Percentiles rank a stretch among this genome's conserved stretches.
Evolutionary conservation across 1,140 invertebrate genomes (phyloP).

Genomic region (Parapsyche elsis): DNA sequence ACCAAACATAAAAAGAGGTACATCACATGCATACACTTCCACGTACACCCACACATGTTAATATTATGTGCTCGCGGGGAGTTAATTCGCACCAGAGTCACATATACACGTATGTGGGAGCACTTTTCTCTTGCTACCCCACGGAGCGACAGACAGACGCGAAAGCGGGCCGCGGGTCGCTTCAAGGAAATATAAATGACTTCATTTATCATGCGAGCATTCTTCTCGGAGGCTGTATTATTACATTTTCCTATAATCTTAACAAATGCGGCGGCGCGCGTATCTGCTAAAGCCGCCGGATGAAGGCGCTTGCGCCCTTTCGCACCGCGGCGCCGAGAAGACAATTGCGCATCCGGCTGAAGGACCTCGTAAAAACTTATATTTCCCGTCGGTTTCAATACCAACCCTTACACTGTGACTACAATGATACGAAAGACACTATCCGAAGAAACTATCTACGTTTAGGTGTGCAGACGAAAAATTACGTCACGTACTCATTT

Average conservation of each 20-base stretch:
- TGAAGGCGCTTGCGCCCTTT: neutral
- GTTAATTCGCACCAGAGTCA: too few species aligned
- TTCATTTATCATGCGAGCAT: conserved; percentile 46
- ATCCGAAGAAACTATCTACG: neutral
- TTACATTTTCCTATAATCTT: conserved; percentile 46
- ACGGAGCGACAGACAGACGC: neutral
- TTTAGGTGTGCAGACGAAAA: neutral
- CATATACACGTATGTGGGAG: neutral
- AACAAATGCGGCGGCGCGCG: conserved; percentile 34
- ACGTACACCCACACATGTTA: too few species aligned
- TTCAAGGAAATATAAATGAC: conserved; percentile 40
- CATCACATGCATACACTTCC: too few species aligned
- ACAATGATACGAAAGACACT: conserved; percentile 1
- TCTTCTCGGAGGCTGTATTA: conserved; percentile 15
- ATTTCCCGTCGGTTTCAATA: conserved; percentile 20
- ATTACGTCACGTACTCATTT: neutral
- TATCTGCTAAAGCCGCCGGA: neutral
- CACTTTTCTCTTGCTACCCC: neutral
- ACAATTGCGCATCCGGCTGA: conserved; percentile 24
- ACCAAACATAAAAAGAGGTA: too few species aligned
- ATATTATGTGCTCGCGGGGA: too few species aligned
- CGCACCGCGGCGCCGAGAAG: neutral
- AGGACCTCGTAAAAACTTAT: conserved; percentile 37
- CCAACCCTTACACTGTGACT: neutral
- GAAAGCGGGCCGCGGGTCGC: neutral